Evolutionary conservation across 1,140 invertebrate species (phyloP).

Genomic region (Papilio polyxenes): DNA sequence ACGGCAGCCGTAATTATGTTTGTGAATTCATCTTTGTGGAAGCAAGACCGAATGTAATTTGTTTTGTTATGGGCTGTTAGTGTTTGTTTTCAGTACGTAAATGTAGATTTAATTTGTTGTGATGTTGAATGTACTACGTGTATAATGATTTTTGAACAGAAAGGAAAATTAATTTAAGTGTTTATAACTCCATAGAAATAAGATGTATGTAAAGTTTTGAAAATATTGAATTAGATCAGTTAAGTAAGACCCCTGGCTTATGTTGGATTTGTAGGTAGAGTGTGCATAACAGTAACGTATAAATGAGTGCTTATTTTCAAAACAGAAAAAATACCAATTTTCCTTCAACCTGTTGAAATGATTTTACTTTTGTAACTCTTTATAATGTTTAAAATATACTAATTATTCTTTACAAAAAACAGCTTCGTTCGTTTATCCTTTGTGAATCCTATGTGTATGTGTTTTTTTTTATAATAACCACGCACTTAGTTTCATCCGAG

Average conservation of each 20-base stretch:
- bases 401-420: constrained; percentile 1
- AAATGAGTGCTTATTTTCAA: too few species aligned
- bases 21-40: constrained; percentile 21
- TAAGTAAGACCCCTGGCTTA: too few species aligned
- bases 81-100: not conserved
- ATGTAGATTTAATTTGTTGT: constrained; percentile 3
- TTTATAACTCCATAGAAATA: too few species aligned
- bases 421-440: not conserved
- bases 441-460: not conserved
- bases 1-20: constrained; percentile 24
- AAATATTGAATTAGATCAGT: too few species aligned
- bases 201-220: too few species aligned
- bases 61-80: constrained; percentile 27
- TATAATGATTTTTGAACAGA: not conserved
- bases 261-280: too few species aligned
- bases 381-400: constrained; percentile 15
- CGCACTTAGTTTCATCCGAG: constrained; percentile 51
- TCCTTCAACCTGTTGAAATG: not conserved
- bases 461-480: constrained; percentile 51
- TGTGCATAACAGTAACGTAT: too few species aligned
- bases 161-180: not conserved
- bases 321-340: not conserved
- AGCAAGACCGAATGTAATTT: constrained; percentile 23
- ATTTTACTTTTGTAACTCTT: not conserved
- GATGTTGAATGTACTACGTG: not conserved